A percentile compares a stretch with the other conserved stretches of the same genome.
Conservation (phyloP, 2,797 vertebrate species). For the Notolabrus celidotus region DNA sequence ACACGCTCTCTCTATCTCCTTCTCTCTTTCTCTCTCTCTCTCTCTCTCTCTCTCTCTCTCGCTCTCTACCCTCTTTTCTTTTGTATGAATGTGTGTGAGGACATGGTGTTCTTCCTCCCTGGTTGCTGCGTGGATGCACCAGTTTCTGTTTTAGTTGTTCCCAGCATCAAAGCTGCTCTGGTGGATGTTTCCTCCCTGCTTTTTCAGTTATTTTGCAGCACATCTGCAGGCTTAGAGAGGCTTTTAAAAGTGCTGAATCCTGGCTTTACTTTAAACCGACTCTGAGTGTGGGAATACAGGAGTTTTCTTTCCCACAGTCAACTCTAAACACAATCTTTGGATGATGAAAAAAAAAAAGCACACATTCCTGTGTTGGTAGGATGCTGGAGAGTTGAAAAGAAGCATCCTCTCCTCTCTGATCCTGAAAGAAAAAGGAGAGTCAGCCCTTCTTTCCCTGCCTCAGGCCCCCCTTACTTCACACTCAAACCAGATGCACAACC, state of each 20-base stretch:
- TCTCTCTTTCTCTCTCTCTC: slow-evolving; percentile 37
- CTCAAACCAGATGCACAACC: slow-evolving; percentile 53
- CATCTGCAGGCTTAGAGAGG: slow-evolving; percentile 28
- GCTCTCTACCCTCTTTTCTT: slow-evolving; percentile 44
- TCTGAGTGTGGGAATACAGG: slow-evolving; percentile 43
- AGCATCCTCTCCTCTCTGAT: slow-evolving; percentile 40
- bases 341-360: slow-evolving; percentile 10
- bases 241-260: slow-evolving; percentile 62
- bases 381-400: background rate
- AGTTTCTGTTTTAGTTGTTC: slow-evolving; percentile 67
- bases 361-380: slow-evolving; percentile 2
- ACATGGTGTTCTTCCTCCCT: slow-evolving; percentile 68
- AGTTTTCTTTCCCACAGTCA: slow-evolving; percentile 51
- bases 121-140: slow-evolving; percentile 71
- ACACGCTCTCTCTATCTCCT: slow-evolving; percentile 32
- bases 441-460: background rate
- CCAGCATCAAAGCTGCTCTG: slow-evolving; percentile 57
- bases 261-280: slow-evolving; percentile 50
- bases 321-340: slow-evolving; percentile 3
- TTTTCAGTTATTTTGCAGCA: slow-evolving; percentile 30
- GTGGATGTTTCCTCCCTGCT: slow-evolving; percentile 36
- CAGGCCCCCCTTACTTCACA: slow-evolving; percentile 40
- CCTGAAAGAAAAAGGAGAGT: slow-evolving; percentile 13
- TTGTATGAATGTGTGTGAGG: slow-evolving; percentile 55
- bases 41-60: slow-evolving; percentile 38